These are phyloP conservation scores for Sclerodermus sp. DNA, from an alignment of 2,888 invertebrate species.

Conservation along the genomic window DNA sequence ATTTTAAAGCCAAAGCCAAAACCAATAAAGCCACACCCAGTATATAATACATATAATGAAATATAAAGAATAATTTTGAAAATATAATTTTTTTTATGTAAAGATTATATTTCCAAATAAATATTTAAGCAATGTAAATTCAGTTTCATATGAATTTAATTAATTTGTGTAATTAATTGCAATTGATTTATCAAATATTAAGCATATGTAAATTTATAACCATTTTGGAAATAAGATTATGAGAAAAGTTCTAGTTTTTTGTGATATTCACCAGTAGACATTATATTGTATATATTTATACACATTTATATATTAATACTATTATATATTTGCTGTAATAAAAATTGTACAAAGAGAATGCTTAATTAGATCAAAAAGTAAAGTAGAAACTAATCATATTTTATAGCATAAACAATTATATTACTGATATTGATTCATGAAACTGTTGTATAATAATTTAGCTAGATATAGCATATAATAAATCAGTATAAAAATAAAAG, in stretches of 20 bases:
- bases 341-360: not conserved
- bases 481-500: not conserved
- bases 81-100: not conserved
- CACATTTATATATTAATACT: not conserved
- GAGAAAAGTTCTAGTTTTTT: too few species aligned
- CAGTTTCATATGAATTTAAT: not conserved
- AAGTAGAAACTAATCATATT: too few species aligned
- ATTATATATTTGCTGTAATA: not conserved
- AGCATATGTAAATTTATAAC: conserved; percentile 1
- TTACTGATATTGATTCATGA: too few species aligned
- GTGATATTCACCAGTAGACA: too few species aligned
- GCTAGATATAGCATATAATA: not conserved
- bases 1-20: conserved; percentile 62
- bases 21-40: conserved; percentile 47
- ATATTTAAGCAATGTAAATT: not conserved
- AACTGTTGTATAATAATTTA: conserved; percentile 3
- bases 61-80: conserved; percentile 25
- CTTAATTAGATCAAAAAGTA: too few species aligned
- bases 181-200: too few species aligned
- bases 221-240: too few species aligned
- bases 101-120: not conserved
- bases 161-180: not conserved
- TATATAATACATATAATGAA: conserved; percentile 30
- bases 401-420: too few species aligned
- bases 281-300: not conserved